Evolutionary conservation across 1,140 invertebrate species (phyloP).

Genomic region (Eriocheir sinensis): DNA sequence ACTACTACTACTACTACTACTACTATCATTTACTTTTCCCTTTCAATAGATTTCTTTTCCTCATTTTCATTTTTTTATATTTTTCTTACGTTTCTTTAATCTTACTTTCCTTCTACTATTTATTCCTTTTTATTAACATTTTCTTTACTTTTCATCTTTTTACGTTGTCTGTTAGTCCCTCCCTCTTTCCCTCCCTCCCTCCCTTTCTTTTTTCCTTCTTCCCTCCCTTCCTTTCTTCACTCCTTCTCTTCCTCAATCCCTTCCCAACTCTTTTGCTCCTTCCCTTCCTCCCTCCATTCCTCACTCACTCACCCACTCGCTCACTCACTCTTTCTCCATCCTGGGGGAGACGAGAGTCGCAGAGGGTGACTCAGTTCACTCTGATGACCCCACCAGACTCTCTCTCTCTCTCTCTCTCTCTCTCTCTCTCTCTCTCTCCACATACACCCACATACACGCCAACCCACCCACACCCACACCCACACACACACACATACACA

Average conservation of each 20-base stretch:
- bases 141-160: neutral
- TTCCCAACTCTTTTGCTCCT: neutral
- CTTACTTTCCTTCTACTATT: too few relatives aligned
- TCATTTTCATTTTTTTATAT: neutral
- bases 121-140: neutral
- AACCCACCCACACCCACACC: too few relatives aligned
- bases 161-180: neutral
- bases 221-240: constrained; percentile 27
- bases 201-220: neutral
- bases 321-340: neutral
- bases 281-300: constrained; percentile 41
- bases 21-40: neutral
- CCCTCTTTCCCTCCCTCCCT: constrained; percentile 44
- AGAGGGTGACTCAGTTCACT: neutral
- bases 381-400: neutral
- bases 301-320: constrained; percentile 47
- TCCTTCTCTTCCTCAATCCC: neutral
- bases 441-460: too few relatives aligned
- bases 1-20: neutral
- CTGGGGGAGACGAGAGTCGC: neutral
- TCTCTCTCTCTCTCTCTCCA: constrained; percentile 47
- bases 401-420: constrained; percentile 53
- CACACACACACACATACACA: neutral
- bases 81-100: too few relatives aligned
- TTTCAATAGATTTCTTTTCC: neutral